phyloP scores from a whole-genome alignment of 1,140 invertebrate genomes.

The Hylyphantes graminicola region DNA sequence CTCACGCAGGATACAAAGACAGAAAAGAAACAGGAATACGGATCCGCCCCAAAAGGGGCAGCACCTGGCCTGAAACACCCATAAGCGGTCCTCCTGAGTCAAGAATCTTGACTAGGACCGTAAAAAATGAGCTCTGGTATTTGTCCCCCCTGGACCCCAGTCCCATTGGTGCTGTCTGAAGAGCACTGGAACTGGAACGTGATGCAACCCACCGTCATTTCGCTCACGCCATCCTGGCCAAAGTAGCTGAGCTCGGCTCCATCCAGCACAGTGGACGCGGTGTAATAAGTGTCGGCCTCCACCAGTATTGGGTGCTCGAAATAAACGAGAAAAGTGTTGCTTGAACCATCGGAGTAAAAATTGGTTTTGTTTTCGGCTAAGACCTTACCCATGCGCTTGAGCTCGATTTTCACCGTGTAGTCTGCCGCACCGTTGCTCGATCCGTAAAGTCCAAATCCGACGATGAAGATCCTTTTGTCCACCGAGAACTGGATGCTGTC shows the following conservation, averaged over 20 bases:
- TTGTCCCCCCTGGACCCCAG: constrained; percentile 92
- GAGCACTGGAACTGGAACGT: constrained; percentile 95
- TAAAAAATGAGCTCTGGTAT: constrained; percentile 95
- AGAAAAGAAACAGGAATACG: constrained; percentile 56
- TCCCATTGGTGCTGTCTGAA: constrained; percentile 93
- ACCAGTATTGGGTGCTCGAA: constrained; percentile 88
- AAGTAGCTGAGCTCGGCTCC: constrained; percentile 93
- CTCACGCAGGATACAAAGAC: constrained; percentile 38
- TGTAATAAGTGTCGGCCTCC: constrained; percentile 90
- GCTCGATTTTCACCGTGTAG: constrained; percentile 89
- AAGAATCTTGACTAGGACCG: constrained; percentile 64
- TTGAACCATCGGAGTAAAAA: constrained; percentile 93
- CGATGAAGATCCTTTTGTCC: constrained; percentile 90
- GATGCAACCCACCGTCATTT: constrained; percentile 87
- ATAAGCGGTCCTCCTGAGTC: constrained; percentile 35
- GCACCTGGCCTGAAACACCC: constrained; percentile 25
- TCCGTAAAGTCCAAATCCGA: constrained; percentile 91
- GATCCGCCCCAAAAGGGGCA: constrained; percentile 40
- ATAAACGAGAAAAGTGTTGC: constrained; percentile 92
- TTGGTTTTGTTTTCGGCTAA: constrained; percentile 90
- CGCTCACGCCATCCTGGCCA: constrained; percentile 93
- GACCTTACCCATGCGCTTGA: constrained; percentile 85
- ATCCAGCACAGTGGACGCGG: constrained; percentile 88
- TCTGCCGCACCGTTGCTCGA: constrained; percentile 91
- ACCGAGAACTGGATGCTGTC: constrained; percentile 94